Evolutionary conservation across 1,140 invertebrate genomes (phyloP).

Genomic region (Drosophila dunni): DNA sequence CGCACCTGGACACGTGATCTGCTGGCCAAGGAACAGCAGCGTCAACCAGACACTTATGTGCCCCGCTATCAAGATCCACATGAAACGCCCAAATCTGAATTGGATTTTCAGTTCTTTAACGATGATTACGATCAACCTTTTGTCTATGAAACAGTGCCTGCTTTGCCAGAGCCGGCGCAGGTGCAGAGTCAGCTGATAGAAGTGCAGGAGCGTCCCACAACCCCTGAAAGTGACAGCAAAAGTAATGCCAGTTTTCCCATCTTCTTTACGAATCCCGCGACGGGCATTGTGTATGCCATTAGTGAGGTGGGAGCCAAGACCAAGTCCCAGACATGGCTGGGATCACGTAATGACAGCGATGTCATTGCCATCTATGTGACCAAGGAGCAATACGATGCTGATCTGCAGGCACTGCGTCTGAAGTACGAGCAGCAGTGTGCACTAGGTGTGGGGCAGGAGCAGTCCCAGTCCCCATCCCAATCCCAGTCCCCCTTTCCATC

Average conservation of each 20-base stretch:
- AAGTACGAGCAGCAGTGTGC: constrained; percentile 66
- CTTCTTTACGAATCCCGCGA: constrained; percentile 76
- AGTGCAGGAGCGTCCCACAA: constrained; percentile 18
- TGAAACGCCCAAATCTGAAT: constrained; percentile 27
- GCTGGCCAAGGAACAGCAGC: constrained; percentile 43
- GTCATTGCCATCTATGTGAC: constrained; percentile 76
- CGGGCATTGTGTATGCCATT: constrained; percentile 79
- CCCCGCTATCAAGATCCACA: constrained; percentile 56
- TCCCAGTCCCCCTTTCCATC: not conserved
- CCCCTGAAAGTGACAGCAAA: not conserved
- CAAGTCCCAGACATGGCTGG: not conserved
- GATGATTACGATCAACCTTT: constrained; percentile 45
- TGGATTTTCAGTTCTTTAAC: constrained; percentile 62
- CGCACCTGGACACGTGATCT: constrained; percentile 71
- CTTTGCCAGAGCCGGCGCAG: constrained; percentile 38
- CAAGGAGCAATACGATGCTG: constrained; percentile 77
- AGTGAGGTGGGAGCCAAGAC: constrained; percentile 63
- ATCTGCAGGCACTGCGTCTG: constrained; percentile 51
- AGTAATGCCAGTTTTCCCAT: constrained; percentile 61
- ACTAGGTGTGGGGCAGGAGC: not conserved
- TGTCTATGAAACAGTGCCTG: constrained; percentile 54
- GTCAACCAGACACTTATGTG: constrained; percentile 42
- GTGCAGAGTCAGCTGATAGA: constrained; percentile 62
- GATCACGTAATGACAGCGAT: constrained; percentile 19
- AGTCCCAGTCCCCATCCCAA: not conserved